Percentiles rank a stretch among this genome's conserved stretches.
Evolutionary conservation across 2,797 vertebrate species (phyloP).

Genomic region (Channa striata): DNA sequence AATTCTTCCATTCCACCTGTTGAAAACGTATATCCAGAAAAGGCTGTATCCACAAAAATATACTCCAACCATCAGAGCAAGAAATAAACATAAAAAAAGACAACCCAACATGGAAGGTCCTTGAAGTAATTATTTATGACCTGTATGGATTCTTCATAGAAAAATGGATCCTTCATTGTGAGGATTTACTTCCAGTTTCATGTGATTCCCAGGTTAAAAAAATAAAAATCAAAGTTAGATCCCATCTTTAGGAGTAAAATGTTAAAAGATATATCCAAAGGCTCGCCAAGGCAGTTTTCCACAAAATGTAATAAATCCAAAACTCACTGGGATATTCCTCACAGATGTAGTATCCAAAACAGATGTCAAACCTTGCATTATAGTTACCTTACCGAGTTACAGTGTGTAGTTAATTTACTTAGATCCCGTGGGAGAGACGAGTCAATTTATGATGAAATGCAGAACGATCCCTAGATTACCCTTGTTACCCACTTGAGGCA

Average conservation of each 20-base stretch:
- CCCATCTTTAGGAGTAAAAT: slow-evolving; percentile 72
- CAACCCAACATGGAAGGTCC: slow-evolving; percentile 53
- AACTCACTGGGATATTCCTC: slow-evolving; percentile 85
- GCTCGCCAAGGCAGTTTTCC: slow-evolving; percentile 78
- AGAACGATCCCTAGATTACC: slow-evolving; percentile 85
- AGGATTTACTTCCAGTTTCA: slow-evolving; percentile 80
- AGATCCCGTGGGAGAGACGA: slow-evolving; percentile 80
- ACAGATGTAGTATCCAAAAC: slow-evolving; percentile 85
- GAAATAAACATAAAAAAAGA: slow-evolving; percentile 30
- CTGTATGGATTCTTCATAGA: slow-evolving; percentile 57
- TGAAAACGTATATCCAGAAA: slow-evolving; percentile 78
- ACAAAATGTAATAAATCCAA: slow-evolving; percentile 82
- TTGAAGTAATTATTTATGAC: slow-evolving; percentile 47
- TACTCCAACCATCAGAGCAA: slow-evolving; percentile 72
- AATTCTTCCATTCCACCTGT: slow-evolving; percentile 59
- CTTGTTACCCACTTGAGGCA: slow-evolving; percentile 78
- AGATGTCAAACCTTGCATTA: slow-evolving; percentile 82
- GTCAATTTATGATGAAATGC: slow-evolving; percentile 82
- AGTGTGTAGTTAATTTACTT: slow-evolving; percentile 78
- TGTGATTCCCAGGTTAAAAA: slow-evolving; percentile 74
- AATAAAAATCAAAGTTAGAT: slow-evolving; percentile 76
- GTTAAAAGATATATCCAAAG: slow-evolving; percentile 73
- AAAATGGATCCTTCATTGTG: slow-evolving; percentile 74
- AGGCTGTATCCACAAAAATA: slow-evolving; percentile 75
- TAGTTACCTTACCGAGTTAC: slow-evolving; percentile 83